These are phyloP conservation scores for Pseudanteris insignis DNA, from an alignment of 2,888 invertebrate genomes.

Conservation along the genomic window DNA sequence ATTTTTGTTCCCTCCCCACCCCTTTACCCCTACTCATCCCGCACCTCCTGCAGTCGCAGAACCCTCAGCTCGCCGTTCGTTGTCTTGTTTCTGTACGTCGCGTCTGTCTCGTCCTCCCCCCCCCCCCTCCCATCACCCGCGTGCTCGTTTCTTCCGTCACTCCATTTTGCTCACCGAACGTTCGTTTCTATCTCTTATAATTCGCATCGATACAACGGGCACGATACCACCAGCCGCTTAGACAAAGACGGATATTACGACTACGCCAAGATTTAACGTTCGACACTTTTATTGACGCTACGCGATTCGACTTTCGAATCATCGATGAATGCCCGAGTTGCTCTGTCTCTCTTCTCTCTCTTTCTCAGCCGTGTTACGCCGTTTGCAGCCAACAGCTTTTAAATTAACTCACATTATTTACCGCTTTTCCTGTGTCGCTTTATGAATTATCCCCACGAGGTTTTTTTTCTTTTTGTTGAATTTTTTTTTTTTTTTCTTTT, in stretches of 20 bases:
- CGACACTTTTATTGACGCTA: conserved; percentile 50
- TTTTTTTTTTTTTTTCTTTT: no score
- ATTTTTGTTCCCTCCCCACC: conserved; percentile 10
- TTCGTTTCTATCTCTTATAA: conserved; percentile 52
- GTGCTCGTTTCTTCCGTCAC: no score
- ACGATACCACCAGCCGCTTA: conserved; percentile 20
- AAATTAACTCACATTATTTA: conserved; percentile 9
- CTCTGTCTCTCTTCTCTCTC: no score
- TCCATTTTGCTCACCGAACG: conserved; percentile 3
- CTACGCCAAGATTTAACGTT: conserved; percentile 26
- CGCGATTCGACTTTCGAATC: conserved; percentile 53
- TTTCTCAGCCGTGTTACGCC: no score
- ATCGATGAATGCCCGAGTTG: conserved; percentile 31
- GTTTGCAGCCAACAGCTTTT: conserved; percentile 5
- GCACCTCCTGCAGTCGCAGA: no score
- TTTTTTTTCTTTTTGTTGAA: neutral
- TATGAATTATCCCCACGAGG: no score
- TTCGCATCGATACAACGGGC: conserved; percentile 48
- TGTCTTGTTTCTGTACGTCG: no score
- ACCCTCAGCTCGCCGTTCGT: neutral
- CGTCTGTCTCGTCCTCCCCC: no score
- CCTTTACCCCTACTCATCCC: neutral
- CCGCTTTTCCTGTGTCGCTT: neutral
- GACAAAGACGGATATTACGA: conserved; percentile 10
- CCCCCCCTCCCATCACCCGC: neutral